Percentiles rank a stretch among this genome's conserved stretches.
These are phyloP conservation scores for Parauchenoglanis punctatus DNA, from an alignment of 2,797 vertebrate genomes.

Conservation along the genomic window DNA sequence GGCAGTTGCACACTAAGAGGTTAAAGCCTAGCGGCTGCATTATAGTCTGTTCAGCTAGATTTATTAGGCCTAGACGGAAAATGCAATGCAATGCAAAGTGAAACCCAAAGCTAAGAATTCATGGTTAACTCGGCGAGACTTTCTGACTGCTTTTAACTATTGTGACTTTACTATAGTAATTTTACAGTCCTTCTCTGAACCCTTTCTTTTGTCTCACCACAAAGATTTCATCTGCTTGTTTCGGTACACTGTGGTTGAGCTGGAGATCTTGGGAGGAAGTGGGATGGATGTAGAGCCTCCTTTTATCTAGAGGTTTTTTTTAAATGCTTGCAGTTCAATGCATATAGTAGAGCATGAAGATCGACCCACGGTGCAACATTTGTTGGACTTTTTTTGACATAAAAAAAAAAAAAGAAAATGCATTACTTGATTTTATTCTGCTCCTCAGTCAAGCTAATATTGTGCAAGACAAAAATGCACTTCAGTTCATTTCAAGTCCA, in stretches of 20 bases:
- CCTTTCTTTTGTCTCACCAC: background rate
- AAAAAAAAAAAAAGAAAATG: background rate
- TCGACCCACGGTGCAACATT: background rate
- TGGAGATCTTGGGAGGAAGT: slow-evolving; percentile 24
- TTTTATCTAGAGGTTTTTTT: background rate
- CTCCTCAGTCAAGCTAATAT: background rate
- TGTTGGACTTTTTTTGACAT: background rate
- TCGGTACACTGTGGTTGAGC: slow-evolving; percentile 1
- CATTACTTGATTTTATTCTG: background rate
- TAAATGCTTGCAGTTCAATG: background rate
- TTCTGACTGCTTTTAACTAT: background rate
- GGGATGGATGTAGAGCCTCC: background rate
- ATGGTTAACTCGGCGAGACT: background rate
- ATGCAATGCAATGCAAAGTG: background rate
- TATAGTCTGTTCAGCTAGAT: background rate
- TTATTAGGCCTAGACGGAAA: background rate
- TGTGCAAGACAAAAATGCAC: background rate
- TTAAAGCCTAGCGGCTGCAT: no score
- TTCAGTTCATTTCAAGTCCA: background rate
- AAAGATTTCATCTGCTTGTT: background rate
- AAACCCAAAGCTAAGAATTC: background rate
- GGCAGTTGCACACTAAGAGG: background rate
- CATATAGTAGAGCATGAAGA: background rate
- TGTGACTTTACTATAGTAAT: background rate
- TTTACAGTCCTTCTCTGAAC: background rate